phyloP scores from a whole-genome alignment of 2,113 vertebrate genomes.

The Callaeas wilsoni region DNA sequence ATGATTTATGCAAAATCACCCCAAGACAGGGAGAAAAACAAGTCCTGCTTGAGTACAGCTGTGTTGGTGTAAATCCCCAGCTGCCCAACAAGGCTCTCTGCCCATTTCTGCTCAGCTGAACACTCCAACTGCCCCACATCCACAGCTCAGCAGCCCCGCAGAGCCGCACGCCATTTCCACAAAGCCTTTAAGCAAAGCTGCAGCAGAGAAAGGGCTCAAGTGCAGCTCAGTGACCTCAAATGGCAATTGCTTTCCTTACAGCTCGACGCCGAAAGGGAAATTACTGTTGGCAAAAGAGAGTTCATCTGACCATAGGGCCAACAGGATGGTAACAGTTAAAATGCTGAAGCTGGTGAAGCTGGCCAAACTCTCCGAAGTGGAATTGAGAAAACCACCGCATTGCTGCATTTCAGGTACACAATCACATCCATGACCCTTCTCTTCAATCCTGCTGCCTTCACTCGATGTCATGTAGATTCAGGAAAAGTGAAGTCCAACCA shows the following conservation, averaged over 20 bases:
- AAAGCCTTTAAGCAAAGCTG: neutral
- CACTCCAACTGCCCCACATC: neutral
- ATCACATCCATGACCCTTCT: neutral
- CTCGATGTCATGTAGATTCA: neutral
- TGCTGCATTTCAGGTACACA: neutral
- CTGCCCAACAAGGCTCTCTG: neutral
- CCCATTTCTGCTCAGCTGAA: neutral
- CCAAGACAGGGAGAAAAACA: neutral
- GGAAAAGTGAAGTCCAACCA: neutral
- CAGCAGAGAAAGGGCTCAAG: neutral
- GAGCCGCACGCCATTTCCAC: fast-evolving
- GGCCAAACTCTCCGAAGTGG: fast-evolving
- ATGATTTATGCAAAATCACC: neutral
- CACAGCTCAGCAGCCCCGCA: neutral
- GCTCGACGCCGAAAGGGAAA: neutral
- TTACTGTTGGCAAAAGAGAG: neutral
- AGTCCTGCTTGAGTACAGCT: neutral
- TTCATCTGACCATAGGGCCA: neutral
- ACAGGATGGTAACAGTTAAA: neutral
- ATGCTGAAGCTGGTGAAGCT: neutral
- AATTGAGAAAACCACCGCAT: neutral
- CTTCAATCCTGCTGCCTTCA: neutral
- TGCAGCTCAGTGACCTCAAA: neutral
- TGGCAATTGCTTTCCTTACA: neutral
- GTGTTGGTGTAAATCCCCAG: neutral